Evolutionary conservation across 2,113 vertebrate genomes (phyloP).

Genomic region (human (Homo sapiens)): GRCh38 chr13:106022001-106022500

Average conservation of each 20-base stretch:
- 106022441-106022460: neutral
- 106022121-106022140: neutral
- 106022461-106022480: neutral
- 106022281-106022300: neutral
- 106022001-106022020: neutral
- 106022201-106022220: neutral
- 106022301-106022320: neutral
- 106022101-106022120: neutral
- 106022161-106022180: neutral
- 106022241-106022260: neutral
- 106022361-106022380: neutral
- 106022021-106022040: neutral
- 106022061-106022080: neutral
- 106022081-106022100: neutral
- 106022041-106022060: neutral
- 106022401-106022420: constrained; percentile 1
- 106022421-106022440: neutral
- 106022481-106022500: neutral
- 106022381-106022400: constrained; percentile 42
- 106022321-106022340: neutral
- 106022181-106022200: no score
- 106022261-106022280: neutral
- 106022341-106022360: constrained; percentile 12
- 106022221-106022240: neutral
- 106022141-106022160: rapidly evolving